Conservation (phyloP, 2,797 vertebrate species). For the Oreortyx pictus region DNA sequence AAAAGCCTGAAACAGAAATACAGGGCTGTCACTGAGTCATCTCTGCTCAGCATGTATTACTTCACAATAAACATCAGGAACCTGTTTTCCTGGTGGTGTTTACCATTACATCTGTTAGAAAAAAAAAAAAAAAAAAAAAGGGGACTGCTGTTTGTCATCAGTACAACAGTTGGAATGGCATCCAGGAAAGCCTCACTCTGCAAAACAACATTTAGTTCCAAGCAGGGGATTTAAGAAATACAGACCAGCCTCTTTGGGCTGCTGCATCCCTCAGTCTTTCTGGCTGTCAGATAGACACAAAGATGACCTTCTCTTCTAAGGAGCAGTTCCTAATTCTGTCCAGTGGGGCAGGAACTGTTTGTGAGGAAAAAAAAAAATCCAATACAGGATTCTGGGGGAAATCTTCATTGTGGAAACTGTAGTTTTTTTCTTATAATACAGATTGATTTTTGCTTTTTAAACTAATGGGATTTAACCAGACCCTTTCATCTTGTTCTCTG, state of each 20-base stretch:
- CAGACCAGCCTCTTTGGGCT: rapidly evolving
- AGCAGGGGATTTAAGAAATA: neutral
- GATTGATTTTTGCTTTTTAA: neutral
- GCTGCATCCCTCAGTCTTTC: rapidly evolving
- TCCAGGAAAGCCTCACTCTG: neutral
- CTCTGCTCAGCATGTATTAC: neutral
- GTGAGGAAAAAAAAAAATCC: neutral
- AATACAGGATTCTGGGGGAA: neutral
- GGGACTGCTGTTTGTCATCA: neutral
- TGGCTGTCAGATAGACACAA: neutral
- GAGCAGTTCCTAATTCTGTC: neutral
- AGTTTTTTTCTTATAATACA: neutral
- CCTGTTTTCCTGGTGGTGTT: neutral
- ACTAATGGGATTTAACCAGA: neutral
- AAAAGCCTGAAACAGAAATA: neutral
- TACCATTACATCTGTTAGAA: neutral
- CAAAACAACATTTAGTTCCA: neutral
- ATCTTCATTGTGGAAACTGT: neutral
- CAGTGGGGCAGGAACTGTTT: neutral
- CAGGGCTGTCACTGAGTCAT: neutral
- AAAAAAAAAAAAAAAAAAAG: neutral
- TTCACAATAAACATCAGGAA: neutral
- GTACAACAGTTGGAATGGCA: neutral
- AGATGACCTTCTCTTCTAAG: neutral
- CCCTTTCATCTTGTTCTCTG: too few relatives aligned